These are phyloP conservation scores for Phyllostomus hastatus DNA, from an alignment of 2,113 vertebrate genomes.

Conservation along the genomic window DNA sequence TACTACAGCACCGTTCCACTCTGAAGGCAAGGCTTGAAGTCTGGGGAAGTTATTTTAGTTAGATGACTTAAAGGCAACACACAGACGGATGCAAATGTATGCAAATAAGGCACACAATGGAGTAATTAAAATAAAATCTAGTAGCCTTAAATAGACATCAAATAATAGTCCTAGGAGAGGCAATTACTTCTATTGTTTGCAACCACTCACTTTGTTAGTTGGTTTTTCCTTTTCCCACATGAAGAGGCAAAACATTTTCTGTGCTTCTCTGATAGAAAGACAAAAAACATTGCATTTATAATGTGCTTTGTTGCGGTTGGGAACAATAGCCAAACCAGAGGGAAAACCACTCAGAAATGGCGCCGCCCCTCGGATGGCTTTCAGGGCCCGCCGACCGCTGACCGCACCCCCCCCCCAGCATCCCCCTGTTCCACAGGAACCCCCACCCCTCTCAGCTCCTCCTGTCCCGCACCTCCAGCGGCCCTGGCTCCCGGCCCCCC, in stretches of 20 bases:
- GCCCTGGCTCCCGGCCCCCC: neutral
- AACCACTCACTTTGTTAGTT: conserved; percentile 37
- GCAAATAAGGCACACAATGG: conserved; percentile 15
- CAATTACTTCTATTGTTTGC: conserved; percentile 68
- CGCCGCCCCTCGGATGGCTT: neutral
- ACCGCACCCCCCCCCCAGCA: neutral
- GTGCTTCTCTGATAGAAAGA: conserved; percentile 41
- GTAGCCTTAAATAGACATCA: conserved; percentile 61
- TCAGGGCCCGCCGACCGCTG: neutral
- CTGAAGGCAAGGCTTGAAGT: neutral
- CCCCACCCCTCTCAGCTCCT: neutral
- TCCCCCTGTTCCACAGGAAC: neutral
- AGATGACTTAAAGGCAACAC: neutral
- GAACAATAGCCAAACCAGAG: neutral
- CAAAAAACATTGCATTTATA: neutral
- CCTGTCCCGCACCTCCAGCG: neutral
- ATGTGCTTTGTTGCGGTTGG: neutral
- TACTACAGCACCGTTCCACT: neutral
- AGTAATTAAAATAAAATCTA: conserved; percentile 66
- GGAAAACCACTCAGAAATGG: neutral
- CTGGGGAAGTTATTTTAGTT: neutral
- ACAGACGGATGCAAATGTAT: conserved; percentile 52
- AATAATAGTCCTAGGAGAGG: conserved; percentile 52
- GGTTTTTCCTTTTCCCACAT: conserved; percentile 7
- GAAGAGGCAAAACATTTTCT: conserved; percentile 50